A percentile compares a stretch with the other conserved stretches of the same genome.
Evolutionary conservation across 1,140 invertebrate species (phyloP).

Genomic region (Batillaria attramentaria): DNA sequence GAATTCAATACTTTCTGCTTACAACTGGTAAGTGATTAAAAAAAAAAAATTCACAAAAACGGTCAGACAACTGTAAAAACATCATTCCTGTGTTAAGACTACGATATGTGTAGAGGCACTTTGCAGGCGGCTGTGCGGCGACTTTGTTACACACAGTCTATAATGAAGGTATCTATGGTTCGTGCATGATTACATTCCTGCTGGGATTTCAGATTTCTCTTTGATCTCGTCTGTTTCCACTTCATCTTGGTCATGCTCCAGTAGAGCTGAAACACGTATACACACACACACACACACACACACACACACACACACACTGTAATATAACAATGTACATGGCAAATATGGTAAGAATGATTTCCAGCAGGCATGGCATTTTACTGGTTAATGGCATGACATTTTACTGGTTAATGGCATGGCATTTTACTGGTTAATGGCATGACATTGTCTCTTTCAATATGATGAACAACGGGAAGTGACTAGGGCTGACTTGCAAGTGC

Average conservation of each 20-base stretch:
- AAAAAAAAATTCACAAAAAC: too few species aligned
- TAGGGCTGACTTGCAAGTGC: too few species aligned
- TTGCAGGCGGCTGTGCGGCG: too few species aligned
- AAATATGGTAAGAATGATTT: background rate
- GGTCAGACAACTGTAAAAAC: too few species aligned
- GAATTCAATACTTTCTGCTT: too few species aligned
- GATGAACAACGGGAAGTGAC: background rate
- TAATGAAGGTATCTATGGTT: too few species aligned
- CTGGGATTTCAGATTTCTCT: constrained; percentile 37
- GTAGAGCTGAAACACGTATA: constrained; percentile 33
- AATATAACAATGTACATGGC: background rate
- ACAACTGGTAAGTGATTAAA: too few species aligned
- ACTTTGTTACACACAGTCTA: too few species aligned
- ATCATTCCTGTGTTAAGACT: too few species aligned
- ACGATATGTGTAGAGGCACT: too few species aligned
- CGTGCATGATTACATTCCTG: constrained; percentile 43
- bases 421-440: background rate
- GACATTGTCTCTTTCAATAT: background rate
- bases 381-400: background rate
- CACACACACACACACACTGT: background rate
- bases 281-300: background rate
- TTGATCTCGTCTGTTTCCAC: constrained; percentile 40
- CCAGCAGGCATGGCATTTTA: too few species aligned
- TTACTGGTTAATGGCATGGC: background rate
- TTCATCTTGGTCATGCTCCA: constrained; percentile 38